Evolutionary conservation across 2,888 invertebrate genomes (phyloP), one percentile per base, ranked within the genome.

Genomic region (Drosophila siamana): DNA sequence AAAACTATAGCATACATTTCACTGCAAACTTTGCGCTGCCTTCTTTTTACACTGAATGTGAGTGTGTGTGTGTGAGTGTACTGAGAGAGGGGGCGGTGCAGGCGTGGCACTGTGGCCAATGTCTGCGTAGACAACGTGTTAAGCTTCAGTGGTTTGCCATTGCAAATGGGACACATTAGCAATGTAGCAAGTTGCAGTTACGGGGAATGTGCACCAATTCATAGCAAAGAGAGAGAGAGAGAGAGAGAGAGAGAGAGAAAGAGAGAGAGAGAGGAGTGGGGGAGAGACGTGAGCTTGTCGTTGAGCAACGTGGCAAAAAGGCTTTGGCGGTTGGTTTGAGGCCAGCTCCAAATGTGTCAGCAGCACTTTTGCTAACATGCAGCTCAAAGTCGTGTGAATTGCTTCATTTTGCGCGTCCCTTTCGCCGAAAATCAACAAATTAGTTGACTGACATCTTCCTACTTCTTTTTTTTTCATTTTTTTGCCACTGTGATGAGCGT

Each of bases 151-250:
- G 87, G 88, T 76, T 87, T 78, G 88, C 86, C 82, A 81, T 74
- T 72, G 85, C 89, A 89, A 89, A 89, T 89, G 85, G 88, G 89
- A 89, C 89, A 85, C 89, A 85, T 85, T 85, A 85, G 89, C 84
- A 66, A 84, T 86, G 89, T 88, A 47, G 72, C 74, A 70, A 57
- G 48, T 67, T 69, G 66, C 61, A 60, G 33, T 44, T 36, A 26
- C 16, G 7, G 24, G 43, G 43, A 40, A 33, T 48, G 44, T 15
- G 15, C 33, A 48, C 22, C 41, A 7, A 30, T 9, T 48, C 41
- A 15, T n/a, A 46, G 9, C n/a, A 16, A 40, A 40, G 16, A 41
- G 28, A 30, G 19, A 4, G 9, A 40, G 4, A 15, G 9, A n/a
- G 11, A 2, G 11, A 30, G 9, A 30, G 30, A 4, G 2, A 30